A percentile compares a stretch with the other conserved stretches of the same genome.
phyloP scores from a whole-genome alignment of 2,797 vertebrate species.

The Spinus olivaceus region DNA sequence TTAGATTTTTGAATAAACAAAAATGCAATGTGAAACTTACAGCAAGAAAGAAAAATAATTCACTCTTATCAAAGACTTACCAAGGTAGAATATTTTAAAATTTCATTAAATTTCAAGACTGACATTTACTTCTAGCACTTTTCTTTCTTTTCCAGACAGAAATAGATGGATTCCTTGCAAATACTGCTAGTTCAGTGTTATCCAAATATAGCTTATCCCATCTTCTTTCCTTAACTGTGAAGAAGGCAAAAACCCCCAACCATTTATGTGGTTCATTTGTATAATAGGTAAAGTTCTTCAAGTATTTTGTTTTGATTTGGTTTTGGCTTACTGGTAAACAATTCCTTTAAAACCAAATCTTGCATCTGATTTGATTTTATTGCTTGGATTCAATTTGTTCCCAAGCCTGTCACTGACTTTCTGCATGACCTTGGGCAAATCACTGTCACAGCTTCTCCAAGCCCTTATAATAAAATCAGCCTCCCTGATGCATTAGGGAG shows the following conservation, averaged over 20 bases:
- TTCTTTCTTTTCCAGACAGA: not conserved
- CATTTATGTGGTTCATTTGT: not conserved
- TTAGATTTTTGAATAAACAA: constrained; percentile 1
- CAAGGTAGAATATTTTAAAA: not conserved
- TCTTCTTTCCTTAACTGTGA: not conserved
- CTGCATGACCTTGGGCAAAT: constrained; percentile 27
- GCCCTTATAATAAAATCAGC: constrained; percentile 34
- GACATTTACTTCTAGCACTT: not conserved
- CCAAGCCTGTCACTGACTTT: not conserved
- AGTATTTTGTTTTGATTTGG: not conserved
- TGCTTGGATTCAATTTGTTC: not conserved
- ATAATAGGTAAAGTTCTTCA: not conserved
- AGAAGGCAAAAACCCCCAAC: not conserved
- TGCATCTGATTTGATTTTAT: constrained; percentile 22
- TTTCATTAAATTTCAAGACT: not conserved
- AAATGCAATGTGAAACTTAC: not conserved
- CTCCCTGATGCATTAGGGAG: constrained; percentile 31
- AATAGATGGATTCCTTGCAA: constrained; percentile 5
- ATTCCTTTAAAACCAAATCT: not conserved
- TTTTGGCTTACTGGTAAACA: not conserved
- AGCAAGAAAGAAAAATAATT: not conserved
- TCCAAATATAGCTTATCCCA: not conserved
- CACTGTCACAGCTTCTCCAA: not conserved
- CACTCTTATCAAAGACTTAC: not conserved
- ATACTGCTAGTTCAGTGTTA: constrained; percentile 15